Percentiles rank a stretch among this genome's conserved stretches.
Conservation (phyloP, 1,140 invertebrate species). For the Drosophila pseudoananassae region DNA sequence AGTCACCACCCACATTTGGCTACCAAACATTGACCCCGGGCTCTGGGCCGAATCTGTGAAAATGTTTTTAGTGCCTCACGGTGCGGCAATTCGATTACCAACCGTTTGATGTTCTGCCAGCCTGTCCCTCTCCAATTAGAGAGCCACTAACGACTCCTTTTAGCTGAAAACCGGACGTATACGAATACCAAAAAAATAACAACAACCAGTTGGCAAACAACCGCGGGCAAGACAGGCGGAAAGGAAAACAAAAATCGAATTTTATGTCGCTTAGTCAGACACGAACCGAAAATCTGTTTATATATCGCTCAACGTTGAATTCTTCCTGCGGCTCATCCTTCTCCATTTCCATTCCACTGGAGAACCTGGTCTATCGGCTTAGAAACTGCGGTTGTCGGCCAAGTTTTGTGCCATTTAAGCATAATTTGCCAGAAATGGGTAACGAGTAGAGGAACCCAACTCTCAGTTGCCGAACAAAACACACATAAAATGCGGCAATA, state of each 20-base stretch:
- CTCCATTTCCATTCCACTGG: not conserved
- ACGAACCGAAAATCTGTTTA: slow-evolving; percentile 66
- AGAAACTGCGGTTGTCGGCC: slow-evolving; percentile 18
- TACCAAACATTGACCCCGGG: not conserved
- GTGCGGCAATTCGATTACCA: slow-evolving; percentile 42
- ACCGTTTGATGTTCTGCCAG: slow-evolving; percentile 38
- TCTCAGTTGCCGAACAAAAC: slow-evolving; percentile 43
- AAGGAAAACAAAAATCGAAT: slow-evolving; percentile 45
- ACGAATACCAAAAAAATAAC: not conserved
- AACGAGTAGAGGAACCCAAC: slow-evolving; percentile 20
- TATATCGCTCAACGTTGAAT: slow-evolving; percentile 44
- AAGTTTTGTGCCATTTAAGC: slow-evolving; percentile 75
- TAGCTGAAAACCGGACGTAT: slow-evolving; percentile 22
- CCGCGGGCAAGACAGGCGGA: slow-evolving; percentile 15
- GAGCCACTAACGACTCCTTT: slow-evolving; percentile 48
- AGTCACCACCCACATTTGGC: slow-evolving; percentile 2
- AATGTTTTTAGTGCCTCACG: slow-evolving; percentile 37
- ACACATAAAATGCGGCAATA: slow-evolving; percentile 63
- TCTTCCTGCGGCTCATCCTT: slow-evolving; percentile 1
- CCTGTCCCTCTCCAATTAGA: slow-evolving; percentile 34
- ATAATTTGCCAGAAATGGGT: slow-evolving; percentile 54
- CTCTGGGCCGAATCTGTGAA: slow-evolving; percentile 29
- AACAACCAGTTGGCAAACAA: slow-evolving; percentile 16
- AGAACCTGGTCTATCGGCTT: slow-evolving; percentile 19
- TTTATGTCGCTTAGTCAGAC: slow-evolving; percentile 57